A percentile compares a stretch with the other conserved stretches of the same genome.
Conservation (phyloP, 2,888 invertebrate genomes). For the Polia nebulosa region DNA sequence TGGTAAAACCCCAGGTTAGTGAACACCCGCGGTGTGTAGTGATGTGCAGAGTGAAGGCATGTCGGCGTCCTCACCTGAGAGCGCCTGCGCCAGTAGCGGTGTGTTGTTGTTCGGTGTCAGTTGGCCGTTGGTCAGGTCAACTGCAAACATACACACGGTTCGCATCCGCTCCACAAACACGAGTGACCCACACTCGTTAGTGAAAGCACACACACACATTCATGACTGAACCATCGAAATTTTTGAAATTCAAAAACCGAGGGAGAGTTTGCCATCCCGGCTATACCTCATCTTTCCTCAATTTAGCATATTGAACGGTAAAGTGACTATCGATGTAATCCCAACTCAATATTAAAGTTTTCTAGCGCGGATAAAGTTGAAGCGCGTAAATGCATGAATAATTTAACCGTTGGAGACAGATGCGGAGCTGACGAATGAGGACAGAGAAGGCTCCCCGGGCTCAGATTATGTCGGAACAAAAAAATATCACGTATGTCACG, state of each 20-base stretch:
- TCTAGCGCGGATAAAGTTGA: conserved; percentile 82
- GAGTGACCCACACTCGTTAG: conserved; percentile 83
- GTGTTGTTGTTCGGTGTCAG: conserved; percentile 99
- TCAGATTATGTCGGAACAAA: conserved; percentile 89
- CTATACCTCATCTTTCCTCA: conserved; percentile 78
- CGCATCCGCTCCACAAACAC: conserved; percentile 90
- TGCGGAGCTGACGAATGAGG: conserved; percentile 87
- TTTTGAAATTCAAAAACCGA: conserved; percentile 71
- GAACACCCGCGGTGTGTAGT: conserved; percentile 43
- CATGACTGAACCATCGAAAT: conserved; percentile 89
- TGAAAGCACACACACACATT: conserved; percentile 83
- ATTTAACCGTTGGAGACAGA: conserved; percentile 87
- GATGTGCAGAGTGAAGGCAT: conserved; percentile 68
- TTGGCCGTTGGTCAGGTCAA: conserved; percentile 98
- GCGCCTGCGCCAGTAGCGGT: conserved; percentile 98
- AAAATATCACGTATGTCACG: conserved; percentile 91
- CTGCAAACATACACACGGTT: conserved; percentile 94
- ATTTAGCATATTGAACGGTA: conserved; percentile 84
- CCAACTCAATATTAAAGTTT: conserved; percentile 85
- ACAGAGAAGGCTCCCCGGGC: conserved; percentile 81
- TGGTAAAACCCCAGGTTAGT: conserved; percentile 36
- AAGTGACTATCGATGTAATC: conserved; percentile 87
- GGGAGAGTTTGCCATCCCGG: conserved; percentile 50
- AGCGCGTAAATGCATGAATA: conserved; percentile 89
- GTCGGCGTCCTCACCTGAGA: conserved; percentile 94